These are phyloP conservation scores for Agraylea sexmaculata DNA, from an alignment of 1,140 invertebrate species.

Conservation along the genomic window DNA sequence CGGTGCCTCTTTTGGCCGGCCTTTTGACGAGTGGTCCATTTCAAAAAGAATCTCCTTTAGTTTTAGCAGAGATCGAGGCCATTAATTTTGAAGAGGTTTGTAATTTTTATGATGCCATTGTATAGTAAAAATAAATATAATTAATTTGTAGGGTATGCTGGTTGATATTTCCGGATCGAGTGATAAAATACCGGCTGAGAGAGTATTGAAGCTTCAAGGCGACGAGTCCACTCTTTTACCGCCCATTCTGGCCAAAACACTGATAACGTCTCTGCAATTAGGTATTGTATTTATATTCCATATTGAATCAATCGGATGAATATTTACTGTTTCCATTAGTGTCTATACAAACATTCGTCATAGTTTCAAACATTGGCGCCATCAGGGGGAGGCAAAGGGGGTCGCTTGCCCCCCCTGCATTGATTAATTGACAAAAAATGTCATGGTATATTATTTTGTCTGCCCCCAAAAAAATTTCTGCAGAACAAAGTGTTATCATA, in stretches of 20 bases:
- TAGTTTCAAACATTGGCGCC: too few relatives aligned
- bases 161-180: constrained; percentile 28
- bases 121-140: not conserved
- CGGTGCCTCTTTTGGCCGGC: constrained; percentile 64
- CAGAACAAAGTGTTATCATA: too few relatives aligned
- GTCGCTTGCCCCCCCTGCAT: too few relatives aligned
- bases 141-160: constrained; percentile 31
- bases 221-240: constrained; percentile 58
- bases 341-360: too few relatives aligned
- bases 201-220: constrained; percentile 38
- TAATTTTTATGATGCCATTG: not conserved
- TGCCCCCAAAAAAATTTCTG: too few relatives aligned
- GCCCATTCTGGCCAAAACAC: constrained; percentile 45
- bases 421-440: too few relatives aligned
- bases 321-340: too few relatives aligned
- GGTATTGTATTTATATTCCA: constrained; percentile 19
- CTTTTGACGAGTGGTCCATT: constrained; percentile 31
- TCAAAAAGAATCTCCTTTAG: constrained; percentile 1
- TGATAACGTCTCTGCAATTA: constrained; percentile 51
- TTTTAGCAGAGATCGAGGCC: constrained; percentile 1
- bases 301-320: too few relatives aligned
- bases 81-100: constrained; percentile 18
- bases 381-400: too few relatives aligned
- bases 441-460: too few relatives aligned
- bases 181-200: constrained; percentile 18